A percentile compares a stretch with the other conserved stretches of the same genome.
Evolutionary conservation across 1,140 invertebrate genomes (phyloP).

Genomic region (Camponotus vicinus): DNA sequence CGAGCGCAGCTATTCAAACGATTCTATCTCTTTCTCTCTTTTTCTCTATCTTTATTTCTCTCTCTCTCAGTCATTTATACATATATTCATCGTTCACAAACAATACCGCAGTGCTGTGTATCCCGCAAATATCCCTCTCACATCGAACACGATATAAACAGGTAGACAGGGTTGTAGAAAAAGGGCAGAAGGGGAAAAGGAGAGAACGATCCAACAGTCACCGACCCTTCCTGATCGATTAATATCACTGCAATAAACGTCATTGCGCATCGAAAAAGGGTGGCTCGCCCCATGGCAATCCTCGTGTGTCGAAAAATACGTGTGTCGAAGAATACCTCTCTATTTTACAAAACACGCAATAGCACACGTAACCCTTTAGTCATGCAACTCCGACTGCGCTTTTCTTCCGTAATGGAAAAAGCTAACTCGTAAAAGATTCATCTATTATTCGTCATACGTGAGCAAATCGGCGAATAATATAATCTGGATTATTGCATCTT

Average conservation of each 20-base stretch:
- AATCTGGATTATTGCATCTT: neutral
- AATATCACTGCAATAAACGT: constrained; percentile 74
- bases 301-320: constrained; percentile 52
- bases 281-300: constrained; percentile 28
- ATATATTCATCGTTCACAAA: constrained; percentile 56
- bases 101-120: constrained; percentile 43
- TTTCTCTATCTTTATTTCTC: too few species aligned
- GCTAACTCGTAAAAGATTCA: neutral
- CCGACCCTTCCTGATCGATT: constrained; percentile 66
- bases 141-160: constrained; percentile 61
- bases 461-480: neutral
- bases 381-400: constrained; percentile 21
- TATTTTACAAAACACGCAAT: constrained; percentile 68
- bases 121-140: constrained; percentile 56
- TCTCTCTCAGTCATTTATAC: constrained; percentile 21
- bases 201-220: constrained; percentile 62
- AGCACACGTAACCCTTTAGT: constrained; percentile 56
- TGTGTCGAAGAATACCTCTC: constrained; percentile 48
- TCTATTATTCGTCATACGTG: neutral
- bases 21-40: neutral
- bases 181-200: constrained; percentile 45
- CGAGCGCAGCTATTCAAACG: constrained; percentile 64
- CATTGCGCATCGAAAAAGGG: constrained; percentile 64
- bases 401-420: constrained; percentile 45
- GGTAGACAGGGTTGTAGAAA: constrained; percentile 61